phyloP scores from a whole-genome alignment of 2,113 vertebrate genomes.

The Lonchura striata region DNA sequence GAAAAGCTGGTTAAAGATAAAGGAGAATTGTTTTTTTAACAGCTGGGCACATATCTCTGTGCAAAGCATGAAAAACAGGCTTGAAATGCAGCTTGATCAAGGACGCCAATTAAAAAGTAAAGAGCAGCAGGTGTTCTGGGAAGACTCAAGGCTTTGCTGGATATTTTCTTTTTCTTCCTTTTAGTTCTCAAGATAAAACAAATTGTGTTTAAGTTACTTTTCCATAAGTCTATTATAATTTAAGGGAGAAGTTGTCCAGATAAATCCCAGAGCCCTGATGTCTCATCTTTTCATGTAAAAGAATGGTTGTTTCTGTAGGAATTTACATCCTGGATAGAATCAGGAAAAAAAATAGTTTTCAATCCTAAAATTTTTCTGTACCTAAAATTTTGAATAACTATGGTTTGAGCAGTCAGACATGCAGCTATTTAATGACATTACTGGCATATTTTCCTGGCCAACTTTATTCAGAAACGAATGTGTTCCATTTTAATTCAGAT shows the following conservation, averaged over 20 bases:
- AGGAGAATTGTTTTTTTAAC: background rate
- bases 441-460: background rate
- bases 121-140: slow-evolving; percentile 5
- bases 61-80: background rate
- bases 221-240: background rate
- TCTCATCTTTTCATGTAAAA: background rate
- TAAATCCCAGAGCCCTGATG: background rate
- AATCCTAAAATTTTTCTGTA: background rate
- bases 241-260: background rate
- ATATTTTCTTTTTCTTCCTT: background rate
- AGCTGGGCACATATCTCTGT: background rate
- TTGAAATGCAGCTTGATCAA: background rate
- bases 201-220: background rate
- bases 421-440: background rate
- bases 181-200: background rate
- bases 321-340: background rate
- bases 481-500: background rate
- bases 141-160: background rate
- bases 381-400: background rate
- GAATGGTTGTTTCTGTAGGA: background rate
- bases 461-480: background rate
- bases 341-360: background rate
- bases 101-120: background rate
- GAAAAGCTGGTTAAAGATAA: slow-evolving; percentile 7
- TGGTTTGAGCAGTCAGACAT: background rate